Base-by-base conservation (phyloP, 2,113 vertebrate species). In the Aleadryas rufinucha region DNA sequence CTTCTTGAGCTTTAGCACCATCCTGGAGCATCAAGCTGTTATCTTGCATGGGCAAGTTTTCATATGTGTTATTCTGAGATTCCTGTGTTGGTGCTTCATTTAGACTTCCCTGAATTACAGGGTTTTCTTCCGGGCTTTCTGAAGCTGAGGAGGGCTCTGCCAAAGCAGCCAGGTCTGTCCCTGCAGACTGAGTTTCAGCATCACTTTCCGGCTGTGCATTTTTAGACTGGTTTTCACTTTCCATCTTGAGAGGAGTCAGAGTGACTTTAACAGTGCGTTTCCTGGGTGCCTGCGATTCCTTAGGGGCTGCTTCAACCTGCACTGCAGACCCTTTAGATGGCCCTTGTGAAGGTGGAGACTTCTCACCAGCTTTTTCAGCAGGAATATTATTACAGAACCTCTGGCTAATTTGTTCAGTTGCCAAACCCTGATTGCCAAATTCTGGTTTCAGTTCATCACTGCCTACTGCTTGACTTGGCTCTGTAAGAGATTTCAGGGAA, bases 1-100 rank as follows among this genome's bases (percentile, higher is more conserved):
- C 99, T 61, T 99, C 99, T 23, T 98, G 99, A 64, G 99, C 95
- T 87, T 99, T 99, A 39, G 98, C 87, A 8, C 98, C 98, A 22
- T 99, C 98, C 39, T 97, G 98, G 24, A 98, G 98, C 96, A 98
- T 95, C 27, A 98, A 54, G 79, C 35, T 97, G 86, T 96, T 96
- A 33, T 98, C 98, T 39, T 98, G 98, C 27, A 96, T 96, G 2
- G 98, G 95, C 84, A 98, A 76, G 53, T 77, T 97, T 82, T 98
- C 98, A 4, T 96, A 98, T 0, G 61, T 37, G 5, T 92, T 98
- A 39, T 71, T 97, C 4, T 98, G 98, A 77, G 98, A 65, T n/a
- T 98, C 98, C 71, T 98, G 97, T 5, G 95, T 41, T 18, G 97
- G 82, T 4, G 65, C 66, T 59, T 96, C 93, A 3, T 85, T 96